These are phyloP conservation scores for Operophtera brumata DNA, from an alignment of 2,888 invertebrate genomes.

Conservation along the genomic window DNA sequence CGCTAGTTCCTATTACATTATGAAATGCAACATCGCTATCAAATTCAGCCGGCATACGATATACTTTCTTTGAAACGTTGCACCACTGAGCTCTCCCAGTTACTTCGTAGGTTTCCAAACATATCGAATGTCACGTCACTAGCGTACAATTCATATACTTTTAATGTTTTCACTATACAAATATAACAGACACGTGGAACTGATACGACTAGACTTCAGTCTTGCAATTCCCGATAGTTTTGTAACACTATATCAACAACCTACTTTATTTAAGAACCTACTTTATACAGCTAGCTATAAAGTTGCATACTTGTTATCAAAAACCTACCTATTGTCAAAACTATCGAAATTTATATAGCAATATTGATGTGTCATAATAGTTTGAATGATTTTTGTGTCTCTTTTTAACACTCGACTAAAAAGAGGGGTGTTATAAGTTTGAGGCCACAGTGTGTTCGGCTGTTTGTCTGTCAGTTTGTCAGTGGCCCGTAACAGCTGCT, in stretches of 20 bases:
- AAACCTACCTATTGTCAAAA: not conserved
- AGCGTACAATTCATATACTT: not conserved
- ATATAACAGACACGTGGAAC: conserved; percentile 11
- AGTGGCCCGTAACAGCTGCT: too few species aligned
- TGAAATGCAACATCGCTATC: too few species aligned
- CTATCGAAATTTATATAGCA: not conserved
- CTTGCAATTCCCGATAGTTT: conserved; percentile 18
- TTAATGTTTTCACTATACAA: not conserved
- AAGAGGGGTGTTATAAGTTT: too few species aligned
- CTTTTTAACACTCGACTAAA: too few species aligned
- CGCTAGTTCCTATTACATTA: too few species aligned
- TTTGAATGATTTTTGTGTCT: too few species aligned
- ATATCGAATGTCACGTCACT: conserved; percentile 10
- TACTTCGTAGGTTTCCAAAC: conserved; percentile 12
- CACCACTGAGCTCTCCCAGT: not conserved
- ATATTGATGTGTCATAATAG: not conserved
- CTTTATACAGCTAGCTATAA: too few species aligned
- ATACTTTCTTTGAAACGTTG: too few species aligned
- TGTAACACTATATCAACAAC: conserved; percentile 26
- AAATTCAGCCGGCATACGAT: too few species aligned
- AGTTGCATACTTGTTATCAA: conserved; percentile 10
- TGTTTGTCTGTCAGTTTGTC: too few species aligned
- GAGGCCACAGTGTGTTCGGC: too few species aligned
- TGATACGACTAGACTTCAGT: conserved; percentile 17
- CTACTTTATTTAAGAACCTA: conserved; percentile 1